Base-by-base conservation (phyloP, 2,888 invertebrate genomes). In the Rugalucina vietnamica region DNA sequence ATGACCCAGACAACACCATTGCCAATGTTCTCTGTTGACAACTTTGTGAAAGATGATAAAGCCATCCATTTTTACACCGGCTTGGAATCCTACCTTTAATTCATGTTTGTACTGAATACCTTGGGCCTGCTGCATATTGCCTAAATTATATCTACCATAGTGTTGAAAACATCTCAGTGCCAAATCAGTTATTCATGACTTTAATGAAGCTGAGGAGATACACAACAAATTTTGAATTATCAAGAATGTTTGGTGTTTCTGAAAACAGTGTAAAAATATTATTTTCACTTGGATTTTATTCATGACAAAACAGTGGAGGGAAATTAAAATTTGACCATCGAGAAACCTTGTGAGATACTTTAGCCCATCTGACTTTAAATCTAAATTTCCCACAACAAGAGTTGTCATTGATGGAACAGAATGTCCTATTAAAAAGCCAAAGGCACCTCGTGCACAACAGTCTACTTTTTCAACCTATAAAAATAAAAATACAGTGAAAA, bases 361-460 rank as follows among this genome's bases (percentile, higher is more conserved):
- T 70, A 36, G 75, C 36, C 90, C 90, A 69, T 57, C 73, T 29
- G 86, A 81, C 50, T 88, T 89, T 65, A 86, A 85, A 50, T 21
- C 24, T 18, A 75, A 87, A 54, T 90, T 83, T 76, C 89, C 89
- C 21, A 76, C 57, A 21, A 90, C 89, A 8, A 70, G 90, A 37
- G 84, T 85, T 8, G 80, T 90, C 39, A n/a, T 89, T 43, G 88
- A 90, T 88, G 87, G 86, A n/a, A 88, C 87, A 18, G 88, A 90
- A 77, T 81, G 74, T 73, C 88, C 90, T 5, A 75, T 89, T 21
- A 82, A 87, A 57, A 90, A 89, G 69, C 82, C 87, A 54, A 79
- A 75, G 18, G 14, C 72, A 12, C 81, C 84, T 43, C 27, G 50
- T 2, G 84, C 86, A 29, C 88, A 89, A 70, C 85, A 89, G 69